Percentiles rank a stretch among this genome's conserved stretches.
Conservation (phyloP, 2,113 vertebrate genomes). For the Clarias magur region DNA sequence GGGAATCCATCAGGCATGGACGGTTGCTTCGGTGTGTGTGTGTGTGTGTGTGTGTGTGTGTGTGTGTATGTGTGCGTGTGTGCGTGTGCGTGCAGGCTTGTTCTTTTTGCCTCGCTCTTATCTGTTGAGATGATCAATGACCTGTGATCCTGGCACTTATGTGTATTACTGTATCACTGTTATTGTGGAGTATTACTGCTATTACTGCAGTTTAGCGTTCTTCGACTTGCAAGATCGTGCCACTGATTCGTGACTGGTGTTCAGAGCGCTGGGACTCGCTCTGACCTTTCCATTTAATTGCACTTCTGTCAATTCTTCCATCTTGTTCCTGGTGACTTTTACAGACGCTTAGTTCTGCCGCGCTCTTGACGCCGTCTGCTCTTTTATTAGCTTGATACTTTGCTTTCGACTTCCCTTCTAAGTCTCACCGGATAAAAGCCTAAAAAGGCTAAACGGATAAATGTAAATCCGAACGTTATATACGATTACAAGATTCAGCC, state of each 20-base stretch:
- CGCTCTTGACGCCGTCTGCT: not conserved
- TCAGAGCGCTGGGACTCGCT: not conserved
- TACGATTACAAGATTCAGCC: slow-evolving; percentile 4
- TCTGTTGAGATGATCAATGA: slow-evolving; percentile 10
- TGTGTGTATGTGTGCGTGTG: not conserved
- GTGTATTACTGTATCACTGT: not conserved
- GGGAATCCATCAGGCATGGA: not conserved
- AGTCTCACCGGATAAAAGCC: not conserved
- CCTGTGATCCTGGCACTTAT: slow-evolving; percentile 4
- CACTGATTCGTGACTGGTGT: not conserved
- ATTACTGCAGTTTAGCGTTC: not conserved
- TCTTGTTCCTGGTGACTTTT: not conserved
- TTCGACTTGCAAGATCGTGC: not conserved
- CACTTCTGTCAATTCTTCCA: not conserved
- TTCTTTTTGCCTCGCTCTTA: not conserved
- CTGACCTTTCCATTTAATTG: slow-evolving; percentile 15
- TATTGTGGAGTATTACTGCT: not conserved
- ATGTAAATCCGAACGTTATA: not conserved
- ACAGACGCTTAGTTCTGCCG: not conserved
- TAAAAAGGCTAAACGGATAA: not conserved
- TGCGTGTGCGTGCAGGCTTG: not conserved
- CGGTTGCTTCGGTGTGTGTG: not conserved
- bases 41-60: not conserved
- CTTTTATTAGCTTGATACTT: not conserved
- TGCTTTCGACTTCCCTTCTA: not conserved